Evolutionary conservation across 1,140 invertebrate genomes (phyloP), one percentile per base, ranked within the genome.

Genomic region (Pseudomyrmex pallidus): DNA sequence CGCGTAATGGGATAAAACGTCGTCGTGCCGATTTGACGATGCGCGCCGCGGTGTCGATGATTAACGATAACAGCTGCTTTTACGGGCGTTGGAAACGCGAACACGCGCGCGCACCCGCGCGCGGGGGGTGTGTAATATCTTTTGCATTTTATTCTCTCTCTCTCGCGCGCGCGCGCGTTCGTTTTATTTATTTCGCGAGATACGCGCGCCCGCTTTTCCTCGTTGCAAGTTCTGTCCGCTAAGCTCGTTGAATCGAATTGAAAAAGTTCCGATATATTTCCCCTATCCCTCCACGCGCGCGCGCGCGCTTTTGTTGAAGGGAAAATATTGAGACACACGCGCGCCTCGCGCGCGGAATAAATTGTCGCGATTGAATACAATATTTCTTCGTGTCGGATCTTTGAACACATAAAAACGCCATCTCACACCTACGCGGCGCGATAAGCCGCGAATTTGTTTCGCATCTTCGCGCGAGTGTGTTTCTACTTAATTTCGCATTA

Each of bases 241-340:
- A 80, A 80, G 76, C 76, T 80, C 66, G 76, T 80, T 80, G 76
- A 59, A 61, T 80, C 44, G 76, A 72, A 80, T 80, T 80, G 76
- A 80, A 80, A 80, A 80, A 80, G 76, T 80, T 80, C 20, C 76
- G 76, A 80, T 80, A 80, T 80, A 72, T 80, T 80, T 72, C 46
- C 50, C 4, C 5, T 35, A 2, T 25, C 3, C 35, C 5, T 35
- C 35, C 35, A 22, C 35, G 35, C 0, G 5, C 35, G 35, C 74
- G 63, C 46, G 35, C 35, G 35, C 74, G 63, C 22, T 77, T 67
- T 67, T 70, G 66, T 80, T 72, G 76, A 80, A 72, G 56, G 66
- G 54, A 17, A 80, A 80, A 80, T 80, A 80, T 80, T 72, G 76
- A 72, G 76, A 80, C 61, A 80, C 76, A 72, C 20, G 35, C 17